Evolutionary conservation across 2,113 vertebrate species (phyloP), one percentile per base, ranked within the genome.

Genomic region (Hypanus sabinus): DNA sequence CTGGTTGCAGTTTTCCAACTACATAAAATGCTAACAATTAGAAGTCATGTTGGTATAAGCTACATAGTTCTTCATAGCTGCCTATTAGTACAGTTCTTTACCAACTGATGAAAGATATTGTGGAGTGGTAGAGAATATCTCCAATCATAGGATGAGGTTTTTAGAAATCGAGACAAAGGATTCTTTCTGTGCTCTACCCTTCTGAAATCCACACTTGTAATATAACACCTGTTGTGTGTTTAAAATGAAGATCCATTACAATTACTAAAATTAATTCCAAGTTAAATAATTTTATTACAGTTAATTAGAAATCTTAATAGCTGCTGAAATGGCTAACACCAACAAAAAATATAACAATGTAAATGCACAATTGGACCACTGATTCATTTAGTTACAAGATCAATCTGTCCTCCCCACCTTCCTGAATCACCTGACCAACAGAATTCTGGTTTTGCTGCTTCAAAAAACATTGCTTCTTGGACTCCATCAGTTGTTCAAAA

Each of bases 351-450:
- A 20, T 57, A 27, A 46, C 5, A 16, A 65, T 90, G 14, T 68
- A 33, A 7, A 90, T 16, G 11, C 12, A 27, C 46, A 87, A 30
- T 62, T 46, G 46, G 27, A 87, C 14, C 30, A 90, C n/a, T 33
- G 68, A 73, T 16, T 93, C 60, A 11, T 87, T 98, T 46, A 46
- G 46, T 46, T 96, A 99, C 92, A 99, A 96, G 10, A 99, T 96
- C 94, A 99, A 97, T 70, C 98, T 97, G 77, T 99, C 98, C 96
- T 98, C 97, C 38, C 98, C 98, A 71, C 96, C 98, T 95, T 98
- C 98, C 96, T 98, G 98, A 96, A 98, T 99, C 95, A 99, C 97
- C 95, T 98, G 98, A 70, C 98, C 98, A 14, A 98, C 96, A 79
- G 97, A 96, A 0, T 95, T 95, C 95, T 98, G 98, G 95, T 96